Evolutionary conservation across 2,797 vertebrate species (phyloP).

Genomic region (Pseudomugil tenellus): DNA sequence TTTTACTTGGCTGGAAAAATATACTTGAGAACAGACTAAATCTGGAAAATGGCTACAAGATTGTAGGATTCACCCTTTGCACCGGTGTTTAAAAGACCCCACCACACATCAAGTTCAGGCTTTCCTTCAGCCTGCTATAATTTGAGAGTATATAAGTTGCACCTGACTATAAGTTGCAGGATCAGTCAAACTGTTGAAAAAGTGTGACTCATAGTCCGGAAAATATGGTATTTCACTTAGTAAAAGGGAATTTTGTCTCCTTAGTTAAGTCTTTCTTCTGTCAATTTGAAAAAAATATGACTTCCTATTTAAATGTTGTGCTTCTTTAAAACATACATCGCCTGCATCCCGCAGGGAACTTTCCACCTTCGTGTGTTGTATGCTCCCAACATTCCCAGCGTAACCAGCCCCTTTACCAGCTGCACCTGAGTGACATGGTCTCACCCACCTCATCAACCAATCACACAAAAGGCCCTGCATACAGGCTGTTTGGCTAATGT

Average conservation of each 20-base stretch:
- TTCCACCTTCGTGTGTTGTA: conserved; percentile 48
- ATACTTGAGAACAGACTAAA: too few relatives aligned
- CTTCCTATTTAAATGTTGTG: conserved; percentile 22
- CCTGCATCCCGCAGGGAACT: conserved; percentile 32
- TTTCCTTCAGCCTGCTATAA: too few relatives aligned
- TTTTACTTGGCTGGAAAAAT: too few relatives aligned
- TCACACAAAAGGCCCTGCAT: conserved; percentile 50
- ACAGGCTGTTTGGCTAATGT: conserved; percentile 60
- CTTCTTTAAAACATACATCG: conserved; percentile 28
- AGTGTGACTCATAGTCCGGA: too few relatives aligned
- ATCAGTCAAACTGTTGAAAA: too few relatives aligned
- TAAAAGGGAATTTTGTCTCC: not conserved
- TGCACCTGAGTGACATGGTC: conserved; percentile 54
- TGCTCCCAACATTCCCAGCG: conserved; percentile 30
- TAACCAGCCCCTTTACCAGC: conserved; percentile 46
- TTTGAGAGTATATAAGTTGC: too few relatives aligned
- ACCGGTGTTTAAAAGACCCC: too few relatives aligned
- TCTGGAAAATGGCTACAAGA: too few relatives aligned
- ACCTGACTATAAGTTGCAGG: too few relatives aligned
- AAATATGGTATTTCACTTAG: too few relatives aligned
- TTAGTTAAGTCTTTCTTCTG: conserved; percentile 14
- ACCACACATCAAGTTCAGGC: too few relatives aligned
- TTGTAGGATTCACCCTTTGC: too few relatives aligned
- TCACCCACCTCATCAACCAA: conserved; percentile 60
- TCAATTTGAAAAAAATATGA: conserved; percentile 16